Percentiles rank a stretch among this genome's conserved stretches.
Evolutionary conservation across 2,888 invertebrate species (phyloP).

Genomic region (Tillus elongatus): DNA sequence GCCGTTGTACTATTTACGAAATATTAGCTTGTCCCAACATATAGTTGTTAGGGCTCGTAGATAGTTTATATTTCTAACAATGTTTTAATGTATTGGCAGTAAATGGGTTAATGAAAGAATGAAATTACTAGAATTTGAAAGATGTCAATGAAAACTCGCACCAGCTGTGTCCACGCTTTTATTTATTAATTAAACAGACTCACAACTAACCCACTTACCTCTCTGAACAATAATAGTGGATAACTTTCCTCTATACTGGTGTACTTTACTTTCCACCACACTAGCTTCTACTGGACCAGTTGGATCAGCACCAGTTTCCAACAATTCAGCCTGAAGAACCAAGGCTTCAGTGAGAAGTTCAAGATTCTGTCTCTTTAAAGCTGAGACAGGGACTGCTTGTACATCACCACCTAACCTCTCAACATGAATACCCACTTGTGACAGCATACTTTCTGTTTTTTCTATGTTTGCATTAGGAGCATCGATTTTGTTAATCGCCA

Average conservation of each 20-base stretch:
- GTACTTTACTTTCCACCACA: slow-evolving; percentile 75
- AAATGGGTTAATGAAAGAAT: too few relatives aligned
- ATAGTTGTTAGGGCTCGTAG: too few relatives aligned
- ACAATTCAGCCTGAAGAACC: slow-evolving; percentile 71
- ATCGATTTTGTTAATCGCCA: slow-evolving; percentile 98
- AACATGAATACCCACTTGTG: slow-evolving; percentile 68
- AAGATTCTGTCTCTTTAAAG: slow-evolving; percentile 73
- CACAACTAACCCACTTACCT: too few relatives aligned
- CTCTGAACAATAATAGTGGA: slow-evolving; percentile 77
- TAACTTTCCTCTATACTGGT: slow-evolving; percentile 64
- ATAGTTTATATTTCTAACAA: too few relatives aligned
- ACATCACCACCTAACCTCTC: slow-evolving; percentile 89
- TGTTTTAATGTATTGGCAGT: too few relatives aligned
- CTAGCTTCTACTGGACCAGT: slow-evolving; percentile 80
- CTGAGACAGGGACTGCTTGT: slow-evolving; percentile 86
- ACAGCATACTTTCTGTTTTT: slow-evolving; percentile 63
- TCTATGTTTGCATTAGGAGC: slow-evolving; percentile 84
- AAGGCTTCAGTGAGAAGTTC: slow-evolving; percentile 74
- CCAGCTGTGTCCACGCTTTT: too few relatives aligned
- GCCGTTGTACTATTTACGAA: too few relatives aligned
- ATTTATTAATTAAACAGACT: too few relatives aligned
- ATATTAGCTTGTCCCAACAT: too few relatives aligned
- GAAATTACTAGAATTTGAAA: too few relatives aligned
- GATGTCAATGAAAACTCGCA: too few relatives aligned
- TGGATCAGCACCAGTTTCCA: slow-evolving; percentile 79